Conservation (phyloP, 2,113 vertebrate species). For the Ptilonorhynchus violaceus region DNA sequence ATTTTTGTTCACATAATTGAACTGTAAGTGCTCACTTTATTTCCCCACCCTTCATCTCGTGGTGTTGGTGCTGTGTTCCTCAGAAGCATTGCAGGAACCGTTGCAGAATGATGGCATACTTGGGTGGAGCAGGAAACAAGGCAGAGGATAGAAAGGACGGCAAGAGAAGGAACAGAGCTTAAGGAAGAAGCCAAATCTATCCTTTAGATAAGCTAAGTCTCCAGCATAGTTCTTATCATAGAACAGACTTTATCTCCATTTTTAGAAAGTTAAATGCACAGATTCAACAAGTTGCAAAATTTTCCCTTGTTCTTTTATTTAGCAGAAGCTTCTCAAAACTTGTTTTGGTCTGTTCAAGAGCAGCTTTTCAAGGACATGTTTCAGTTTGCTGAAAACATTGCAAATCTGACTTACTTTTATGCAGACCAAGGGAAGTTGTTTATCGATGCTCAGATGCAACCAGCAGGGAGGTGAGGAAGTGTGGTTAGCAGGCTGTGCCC, state of each 20-base stretch:
- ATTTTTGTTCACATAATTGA: background rate
- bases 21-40: background rate
- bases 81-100: background rate
- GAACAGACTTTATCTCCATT: background rate
- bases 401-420: background rate
- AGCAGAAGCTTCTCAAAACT: background rate
- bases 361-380: background rate
- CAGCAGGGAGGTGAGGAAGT: accelerated
- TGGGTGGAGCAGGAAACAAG: background rate
- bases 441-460: accelerated
- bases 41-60: background rate
- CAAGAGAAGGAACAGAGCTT: background rate
- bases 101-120: background rate
- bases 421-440: accelerated
- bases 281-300: background rate
- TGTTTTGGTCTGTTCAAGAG: background rate
- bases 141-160: background rate
- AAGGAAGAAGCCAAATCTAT: background rate
- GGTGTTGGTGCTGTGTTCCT: background rate
- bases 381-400: background rate
- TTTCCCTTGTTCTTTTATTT: background rate
- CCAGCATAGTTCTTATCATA: background rate
- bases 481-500: background rate
- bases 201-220: background rate
- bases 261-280: background rate